Evolutionary conservation across 1,140 invertebrate species (phyloP).

Genomic region (Linepithema humile): DNA sequence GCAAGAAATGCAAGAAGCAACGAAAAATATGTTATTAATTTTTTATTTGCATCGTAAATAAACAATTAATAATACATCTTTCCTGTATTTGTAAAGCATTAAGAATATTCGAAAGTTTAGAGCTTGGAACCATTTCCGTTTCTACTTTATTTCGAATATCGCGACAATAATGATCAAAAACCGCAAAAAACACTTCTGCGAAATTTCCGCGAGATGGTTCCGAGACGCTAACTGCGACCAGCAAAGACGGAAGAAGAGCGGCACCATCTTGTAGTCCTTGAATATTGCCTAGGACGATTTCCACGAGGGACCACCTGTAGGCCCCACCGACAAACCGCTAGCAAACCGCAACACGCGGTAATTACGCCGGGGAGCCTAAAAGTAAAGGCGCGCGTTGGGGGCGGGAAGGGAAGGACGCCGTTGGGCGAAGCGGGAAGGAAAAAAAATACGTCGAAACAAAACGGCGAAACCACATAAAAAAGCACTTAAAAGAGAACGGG

Average conservation of each 20-base stretch:
- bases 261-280: conserved; percentile 45
- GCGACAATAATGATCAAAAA: not conserved
- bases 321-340: conserved; percentile 71
- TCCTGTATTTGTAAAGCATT: not conserved
- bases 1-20: not conserved
- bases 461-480: conserved; percentile 80
- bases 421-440: conserved; percentile 44
- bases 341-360: conserved; percentile 77
- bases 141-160: not conserved
- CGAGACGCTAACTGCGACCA: not conserved
- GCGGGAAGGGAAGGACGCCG: conserved; percentile 26
- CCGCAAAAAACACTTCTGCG: not conserved
- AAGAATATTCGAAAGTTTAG: not conserved
- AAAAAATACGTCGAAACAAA: conserved; percentile 78
- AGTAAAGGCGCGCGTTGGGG: conserved; percentile 53
- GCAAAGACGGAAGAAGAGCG: conserved; percentile 35
- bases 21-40: not conserved
- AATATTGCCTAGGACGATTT: conserved; percentile 50
- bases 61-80: not conserved
- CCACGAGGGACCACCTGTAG: conserved; percentile 75
- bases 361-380: conserved; percentile 73
- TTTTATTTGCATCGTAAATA: too few species aligned
- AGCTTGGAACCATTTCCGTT: not conserved
- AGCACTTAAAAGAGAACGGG: conserved; percentile 76
- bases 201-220: conserved; percentile 21